phyloP scores from a whole-genome alignment of 2,113 vertebrate genomes.

The Corapipo altera region DNA sequence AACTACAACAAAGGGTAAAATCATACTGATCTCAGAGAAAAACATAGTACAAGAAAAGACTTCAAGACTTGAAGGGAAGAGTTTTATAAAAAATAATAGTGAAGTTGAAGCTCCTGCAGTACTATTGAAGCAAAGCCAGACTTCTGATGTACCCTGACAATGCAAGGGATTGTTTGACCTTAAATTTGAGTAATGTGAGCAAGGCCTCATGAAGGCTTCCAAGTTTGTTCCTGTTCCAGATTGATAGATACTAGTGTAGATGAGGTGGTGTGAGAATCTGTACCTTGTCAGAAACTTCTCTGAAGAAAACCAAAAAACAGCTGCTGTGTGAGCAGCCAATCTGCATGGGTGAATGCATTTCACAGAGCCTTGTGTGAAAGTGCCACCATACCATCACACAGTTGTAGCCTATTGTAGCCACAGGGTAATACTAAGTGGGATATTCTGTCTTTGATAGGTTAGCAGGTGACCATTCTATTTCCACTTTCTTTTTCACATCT shows the following conservation, averaged over 20 bases:
- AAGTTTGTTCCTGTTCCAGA: not conserved
- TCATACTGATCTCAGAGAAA: not conserved
- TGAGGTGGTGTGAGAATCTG: not conserved
- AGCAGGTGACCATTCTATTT: not conserved
- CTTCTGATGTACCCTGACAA: not conserved
- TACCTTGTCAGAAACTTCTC: not conserved
- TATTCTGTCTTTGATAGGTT: not conserved
- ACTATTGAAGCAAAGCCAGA: not conserved
- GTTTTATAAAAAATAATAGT: not conserved
- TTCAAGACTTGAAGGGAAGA: not conserved
- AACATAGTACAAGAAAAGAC: not conserved
- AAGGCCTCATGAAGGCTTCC: not conserved
- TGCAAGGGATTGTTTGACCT: not conserved
- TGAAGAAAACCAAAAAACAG: not conserved
- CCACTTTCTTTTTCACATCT: not conserved
- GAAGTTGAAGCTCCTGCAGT: not conserved
- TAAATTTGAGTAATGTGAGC: not conserved
- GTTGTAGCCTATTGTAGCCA: not conserved
- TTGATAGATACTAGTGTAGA: not conserved
- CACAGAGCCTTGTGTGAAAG: not conserved
- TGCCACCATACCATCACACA: not conserved
- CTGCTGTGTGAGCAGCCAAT: not conserved
- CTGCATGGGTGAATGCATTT: not conserved
- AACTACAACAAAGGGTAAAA: not conserved
- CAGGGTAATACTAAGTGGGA: not conserved